Conservation (phyloP, 2,113 vertebrate genomes). For the Arizona elegans region DNA sequence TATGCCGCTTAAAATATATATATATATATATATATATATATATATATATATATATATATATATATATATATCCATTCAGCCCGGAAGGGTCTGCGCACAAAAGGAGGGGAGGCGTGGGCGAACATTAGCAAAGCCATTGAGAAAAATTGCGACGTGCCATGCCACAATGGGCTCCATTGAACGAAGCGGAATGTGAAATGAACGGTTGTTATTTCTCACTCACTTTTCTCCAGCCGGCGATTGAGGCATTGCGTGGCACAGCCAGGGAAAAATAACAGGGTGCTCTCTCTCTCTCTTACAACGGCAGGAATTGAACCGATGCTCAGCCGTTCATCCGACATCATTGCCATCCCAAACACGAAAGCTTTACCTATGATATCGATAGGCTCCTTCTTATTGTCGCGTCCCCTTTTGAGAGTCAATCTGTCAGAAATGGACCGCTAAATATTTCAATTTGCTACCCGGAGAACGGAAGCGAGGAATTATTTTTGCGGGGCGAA, state of each 20-base stretch:
- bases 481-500: slow-evolving; percentile 50
- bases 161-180: slow-evolving; percentile 32
- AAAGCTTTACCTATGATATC: slow-evolving; percentile 53
- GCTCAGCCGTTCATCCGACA: slow-evolving; percentile 66
- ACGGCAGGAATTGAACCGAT: slow-evolving; percentile 74
- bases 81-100: not conserved
- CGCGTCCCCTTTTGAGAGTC: slow-evolving; percentile 67
- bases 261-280: slow-evolving; percentile 75
- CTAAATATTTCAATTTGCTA: slow-evolving; percentile 73
- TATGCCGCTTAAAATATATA: too few species aligned
- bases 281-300: slow-evolving; percentile 60
- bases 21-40: too few species aligned
- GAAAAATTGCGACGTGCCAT: slow-evolving; percentile 32
- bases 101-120: not conserved
- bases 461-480: slow-evolving; percentile 59
- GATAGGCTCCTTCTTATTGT: slow-evolving; percentile 60
- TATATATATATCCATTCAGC: not conserved
- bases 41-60: too few species aligned
- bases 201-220: slow-evolving; percentile 75
- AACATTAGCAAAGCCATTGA: slow-evolving; percentile 37
- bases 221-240: slow-evolving; percentile 69
- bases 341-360: slow-evolving; percentile 53
- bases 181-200: slow-evolving; percentile 64
- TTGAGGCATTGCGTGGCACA: slow-evolving; percentile 76
- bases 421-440: slow-evolving; percentile 60